Conservation (phyloP, 2,797 vertebrate species). For the Vireo griseus region DNA sequence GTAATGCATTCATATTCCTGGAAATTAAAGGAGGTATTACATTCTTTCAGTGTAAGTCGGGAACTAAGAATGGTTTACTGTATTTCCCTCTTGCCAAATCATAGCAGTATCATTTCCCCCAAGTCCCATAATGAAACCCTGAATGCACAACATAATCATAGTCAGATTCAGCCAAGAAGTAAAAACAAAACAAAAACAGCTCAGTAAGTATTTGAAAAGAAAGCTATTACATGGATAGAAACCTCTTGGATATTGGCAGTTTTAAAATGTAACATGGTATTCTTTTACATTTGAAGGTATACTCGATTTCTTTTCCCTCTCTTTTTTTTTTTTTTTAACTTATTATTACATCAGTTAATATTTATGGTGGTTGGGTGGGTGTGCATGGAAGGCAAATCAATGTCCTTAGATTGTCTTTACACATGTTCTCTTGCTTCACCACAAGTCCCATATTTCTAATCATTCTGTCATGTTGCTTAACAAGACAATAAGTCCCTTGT, state of each 20-base stretch:
- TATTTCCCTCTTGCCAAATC: slow-evolving; percentile 43
- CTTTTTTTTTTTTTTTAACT: not conserved
- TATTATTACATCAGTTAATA: not conserved
- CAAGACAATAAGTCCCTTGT: slow-evolving; percentile 48
- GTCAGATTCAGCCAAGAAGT: not conserved
- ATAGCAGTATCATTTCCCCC: slow-evolving; percentile 45
- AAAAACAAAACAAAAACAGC: not conserved
- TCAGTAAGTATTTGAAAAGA: not conserved
- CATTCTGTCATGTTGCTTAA: slow-evolving; percentile 40
- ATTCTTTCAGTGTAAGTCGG: slow-evolving; percentile 46
- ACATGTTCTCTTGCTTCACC: not conserved
- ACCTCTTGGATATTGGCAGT: not conserved
- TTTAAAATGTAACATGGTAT: not conserved
- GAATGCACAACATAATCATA: not conserved
- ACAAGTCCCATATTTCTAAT: slow-evolving; percentile 28
- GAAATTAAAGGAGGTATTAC: slow-evolving; percentile 55
- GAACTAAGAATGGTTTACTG: slow-evolving; percentile 54
- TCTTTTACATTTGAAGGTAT: not conserved
- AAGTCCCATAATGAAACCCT: slow-evolving; percentile 53
- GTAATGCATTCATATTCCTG: slow-evolving; percentile 58
- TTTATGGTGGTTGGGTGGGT: not conserved
- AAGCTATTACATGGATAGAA: slow-evolving; percentile 7
- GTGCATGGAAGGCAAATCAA: fast-evolving
- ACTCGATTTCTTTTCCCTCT: not conserved
- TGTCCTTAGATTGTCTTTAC: not conserved